Base-by-base conservation (phyloP, 2,797 vertebrate genomes). In the Pangasius sanitwongsei region DNA sequence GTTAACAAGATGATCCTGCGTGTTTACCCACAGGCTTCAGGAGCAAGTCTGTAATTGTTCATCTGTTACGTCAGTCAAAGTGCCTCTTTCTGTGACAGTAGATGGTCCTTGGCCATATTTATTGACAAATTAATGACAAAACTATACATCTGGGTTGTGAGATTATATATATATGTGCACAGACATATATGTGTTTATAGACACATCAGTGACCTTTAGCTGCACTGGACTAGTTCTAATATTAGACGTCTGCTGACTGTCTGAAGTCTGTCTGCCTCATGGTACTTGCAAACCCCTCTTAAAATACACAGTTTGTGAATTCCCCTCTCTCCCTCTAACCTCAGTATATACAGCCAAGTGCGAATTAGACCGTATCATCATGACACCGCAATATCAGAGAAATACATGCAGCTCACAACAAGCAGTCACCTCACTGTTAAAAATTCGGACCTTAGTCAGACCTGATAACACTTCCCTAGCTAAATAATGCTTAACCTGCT, bases 191-290 rank as follows among this genome's bases (percentile, higher is more conserved):
- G 20, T 44, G 25, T 83, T 65, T 16, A 65, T 18, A 83, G 4
- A 48, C n/a, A 50, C 9, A 75, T 63, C 87, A 59, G 12, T 89
- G 91, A 50, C 90, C 93, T 94, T 94, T 92, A 89, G 61, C 89
- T 89, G 87, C 90, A 86, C 61, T 77, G 83, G 65, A 75, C 7
- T 55, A 3, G 50, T 75, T 92, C 94, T 95, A 95, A 95, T 94
- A 95, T 94, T 96, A 96, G 93, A 86, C 87, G 93, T 95, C 95
- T 94, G 94, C 92, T 94, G 95, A 95, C 93, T 88, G 92, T 89
- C 85, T 81, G 89, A 80, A 86, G 87, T 86, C 86, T 37, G 91
- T 93, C 94, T 92, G 93, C 80, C 92, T 75, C 37, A 61, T 53
- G 87, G 72, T 87, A 55, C 83, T 77, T 82, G 48, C 48, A 87